Evolutionary conservation across 2,888 invertebrate species (phyloP).

Genomic region (Xylocampa areola): DNA sequence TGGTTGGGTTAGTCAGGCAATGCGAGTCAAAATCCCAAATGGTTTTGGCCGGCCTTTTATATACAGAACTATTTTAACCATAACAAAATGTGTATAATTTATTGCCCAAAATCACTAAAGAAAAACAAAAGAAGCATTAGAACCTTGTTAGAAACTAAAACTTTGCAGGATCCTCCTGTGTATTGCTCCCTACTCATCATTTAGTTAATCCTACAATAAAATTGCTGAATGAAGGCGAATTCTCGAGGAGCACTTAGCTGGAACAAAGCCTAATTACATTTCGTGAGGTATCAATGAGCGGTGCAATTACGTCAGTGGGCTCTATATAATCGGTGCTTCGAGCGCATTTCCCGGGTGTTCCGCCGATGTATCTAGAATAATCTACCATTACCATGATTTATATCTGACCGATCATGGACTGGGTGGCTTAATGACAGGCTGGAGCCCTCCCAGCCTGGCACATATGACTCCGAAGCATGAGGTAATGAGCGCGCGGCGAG

Average conservation of each 20-base stretch:
- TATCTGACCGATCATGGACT: constrained; percentile 83
- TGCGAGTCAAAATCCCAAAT: not conserved
- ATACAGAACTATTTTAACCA: too few relatives aligned
- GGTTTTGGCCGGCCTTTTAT: not conserved
- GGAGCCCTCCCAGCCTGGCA: constrained; percentile 71
- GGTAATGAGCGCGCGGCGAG: constrained; percentile 69
- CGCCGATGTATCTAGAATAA: constrained; percentile 85
- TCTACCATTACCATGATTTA: constrained; percentile 89
- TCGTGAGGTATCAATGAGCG: constrained; percentile 87
- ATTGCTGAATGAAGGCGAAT: constrained; percentile 77
- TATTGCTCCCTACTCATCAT: constrained; percentile 67
- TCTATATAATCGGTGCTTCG: constrained; percentile 81
- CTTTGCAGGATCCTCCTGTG: constrained; percentile 6
- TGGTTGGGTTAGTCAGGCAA: not conserved
- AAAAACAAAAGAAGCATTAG: not conserved
- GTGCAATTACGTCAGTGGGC: constrained; percentile 84
- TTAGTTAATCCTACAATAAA: constrained; percentile 78
- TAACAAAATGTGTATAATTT: too few relatives aligned
- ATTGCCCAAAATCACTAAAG: too few relatives aligned
- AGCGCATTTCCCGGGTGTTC: constrained; percentile 85
- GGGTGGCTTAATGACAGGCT: constrained; percentile 83
- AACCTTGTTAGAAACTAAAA: not conserved
- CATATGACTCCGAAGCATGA: constrained; percentile 69
- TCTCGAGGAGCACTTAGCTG: constrained; percentile 75
- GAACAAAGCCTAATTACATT: constrained; percentile 87